phyloP scores from a whole-genome alignment of 2,113 vertebrate genomes.

The Proteles cristata region DNA sequence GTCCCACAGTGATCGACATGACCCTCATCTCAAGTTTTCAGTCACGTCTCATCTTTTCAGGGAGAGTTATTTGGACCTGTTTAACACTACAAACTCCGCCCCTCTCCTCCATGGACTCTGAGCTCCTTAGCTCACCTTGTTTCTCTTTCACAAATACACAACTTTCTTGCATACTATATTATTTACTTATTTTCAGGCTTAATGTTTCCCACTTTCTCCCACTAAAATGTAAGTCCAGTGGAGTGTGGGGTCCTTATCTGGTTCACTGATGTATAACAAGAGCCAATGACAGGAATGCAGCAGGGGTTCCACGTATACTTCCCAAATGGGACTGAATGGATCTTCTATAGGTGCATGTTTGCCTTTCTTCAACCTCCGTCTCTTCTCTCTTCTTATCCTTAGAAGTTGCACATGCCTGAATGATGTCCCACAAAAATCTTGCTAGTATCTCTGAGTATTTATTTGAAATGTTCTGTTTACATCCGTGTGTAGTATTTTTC shows the following conservation, averaged over 20 bases:
- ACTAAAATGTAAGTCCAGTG: background rate
- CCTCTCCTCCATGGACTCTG: background rate
- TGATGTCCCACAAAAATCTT: background rate
- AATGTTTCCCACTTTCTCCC: background rate
- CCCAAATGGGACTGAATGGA: no score
- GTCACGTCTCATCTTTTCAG: background rate
- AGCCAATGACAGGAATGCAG: background rate
- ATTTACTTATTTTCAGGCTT: background rate
- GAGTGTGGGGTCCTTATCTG: background rate
- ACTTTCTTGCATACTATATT: background rate
- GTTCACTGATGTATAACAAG: background rate
- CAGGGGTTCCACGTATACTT: background rate
- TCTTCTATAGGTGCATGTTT: background rate
- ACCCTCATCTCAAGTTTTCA: background rate
- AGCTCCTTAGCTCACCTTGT: background rate
- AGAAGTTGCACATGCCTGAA: background rate
- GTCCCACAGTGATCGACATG: background rate
- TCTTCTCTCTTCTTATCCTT: background rate
- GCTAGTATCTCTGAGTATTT: background rate
- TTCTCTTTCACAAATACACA: background rate
- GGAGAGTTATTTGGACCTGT: background rate
- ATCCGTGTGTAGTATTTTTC: background rate
- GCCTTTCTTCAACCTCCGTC: background rate
- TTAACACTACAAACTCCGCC: background rate
- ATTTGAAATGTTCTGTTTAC: conserved; percentile 1